Base-by-base conservation (phyloP, 2,888 invertebrate species). In the Luperina testacea region DNA sequence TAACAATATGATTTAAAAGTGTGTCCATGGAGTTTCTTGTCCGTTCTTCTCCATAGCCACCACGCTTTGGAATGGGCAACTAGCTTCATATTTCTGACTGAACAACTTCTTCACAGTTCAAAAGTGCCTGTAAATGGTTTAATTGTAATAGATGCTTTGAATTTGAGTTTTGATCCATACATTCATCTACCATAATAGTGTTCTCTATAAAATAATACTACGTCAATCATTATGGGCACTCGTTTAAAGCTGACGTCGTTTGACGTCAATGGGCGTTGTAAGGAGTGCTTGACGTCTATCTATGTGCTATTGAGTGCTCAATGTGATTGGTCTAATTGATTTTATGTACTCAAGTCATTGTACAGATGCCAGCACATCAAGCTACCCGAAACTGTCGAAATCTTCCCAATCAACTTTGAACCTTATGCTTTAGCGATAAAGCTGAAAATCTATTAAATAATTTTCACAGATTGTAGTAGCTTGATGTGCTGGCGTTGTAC, bases 221-320 rank as follows among this genome's bases (percentile, higher is more conserved):
- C 84, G 72, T 81, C 70, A 75, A 27, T 15, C 24, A 27, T 67
- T 53, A 53, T 38, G 11, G 51, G n/a, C 61, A 73, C 59, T 61
- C 38, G 53, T 75, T 72, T 15, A 24, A n/a, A 38, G 32, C 67
- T 53, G 82, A 72, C 57, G 59, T 70, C 27, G 42, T 27, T 63
- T 73, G 83, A 86, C 83, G 86, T 86, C 83, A 70, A 65, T 1
- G 2, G 24, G 20, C n/a, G 7, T n/a, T 15, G 17, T 71, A 83
- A 27, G 73, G 78, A 86, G 3, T 15, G n/a, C n/a, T 73, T 71
- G 78, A 86, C 78, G 67, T 63, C 38, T 45, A n/a, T 57, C 70
- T 38, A 76, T 51, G 42, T 27, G 38, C 61, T 38, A 61, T 65
- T 65, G 61, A 61, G 15, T 24, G 20, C 65, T 70, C 13, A 0